Conservation (phyloP, 2,797 vertebrate species). For the Echeneis naucrates region DNA sequence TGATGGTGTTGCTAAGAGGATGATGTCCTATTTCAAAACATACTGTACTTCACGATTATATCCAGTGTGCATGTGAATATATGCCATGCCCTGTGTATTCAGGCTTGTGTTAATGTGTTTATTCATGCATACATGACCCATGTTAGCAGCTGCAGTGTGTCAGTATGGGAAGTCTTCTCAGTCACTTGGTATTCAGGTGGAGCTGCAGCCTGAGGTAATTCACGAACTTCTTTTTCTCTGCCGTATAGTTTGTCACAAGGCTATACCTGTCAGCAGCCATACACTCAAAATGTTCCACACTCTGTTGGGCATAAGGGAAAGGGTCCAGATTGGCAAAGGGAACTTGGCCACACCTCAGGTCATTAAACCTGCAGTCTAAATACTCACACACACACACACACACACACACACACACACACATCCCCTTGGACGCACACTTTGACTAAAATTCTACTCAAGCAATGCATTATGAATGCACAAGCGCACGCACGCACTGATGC, state of each 20-base stretch:
- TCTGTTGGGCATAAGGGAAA: constrained; percentile 44
- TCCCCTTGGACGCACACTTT: not conserved
- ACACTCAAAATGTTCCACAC: constrained; percentile 54
- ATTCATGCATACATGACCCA: constrained; percentile 25
- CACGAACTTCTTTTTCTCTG: constrained; percentile 56
- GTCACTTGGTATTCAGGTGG: constrained; percentile 60
- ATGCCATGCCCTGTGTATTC: not conserved
- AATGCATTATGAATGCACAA: constrained; percentile 9
- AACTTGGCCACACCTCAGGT: constrained; percentile 50
- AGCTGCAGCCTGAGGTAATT: constrained; percentile 50
- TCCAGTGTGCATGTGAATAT: constrained; percentile 7
- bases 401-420: constrained; percentile 8
- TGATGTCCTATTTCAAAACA: constrained; percentile 8
- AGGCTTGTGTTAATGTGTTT: constrained; percentile 16
- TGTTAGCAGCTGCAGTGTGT: constrained; percentile 50
- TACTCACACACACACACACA: not conserved
- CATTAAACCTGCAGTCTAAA: constrained; percentile 66
- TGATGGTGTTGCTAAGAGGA: constrained; percentile 13
- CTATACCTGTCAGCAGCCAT: constrained; percentile 47
- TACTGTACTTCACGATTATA: not conserved
- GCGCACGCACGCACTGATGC: constrained; percentile 25
- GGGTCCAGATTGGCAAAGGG: constrained; percentile 59
- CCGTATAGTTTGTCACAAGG: constrained; percentile 54
- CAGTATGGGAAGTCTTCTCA: constrained; percentile 37
- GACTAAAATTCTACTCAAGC: not conserved